Base-by-base conservation (phyloP, 2,797 vertebrate species). In the Okamejei kenojei region DNA sequence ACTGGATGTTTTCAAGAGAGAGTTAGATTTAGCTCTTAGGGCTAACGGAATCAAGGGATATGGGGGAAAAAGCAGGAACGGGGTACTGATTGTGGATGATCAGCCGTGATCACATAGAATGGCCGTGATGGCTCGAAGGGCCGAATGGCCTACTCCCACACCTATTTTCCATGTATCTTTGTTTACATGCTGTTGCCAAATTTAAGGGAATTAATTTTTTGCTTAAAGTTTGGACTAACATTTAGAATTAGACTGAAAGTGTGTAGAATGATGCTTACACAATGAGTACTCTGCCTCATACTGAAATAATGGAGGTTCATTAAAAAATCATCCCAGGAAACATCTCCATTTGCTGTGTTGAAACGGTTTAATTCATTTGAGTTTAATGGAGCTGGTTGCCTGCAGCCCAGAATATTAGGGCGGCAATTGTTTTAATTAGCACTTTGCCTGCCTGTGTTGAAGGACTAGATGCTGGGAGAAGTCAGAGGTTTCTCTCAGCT, bases 321-420 rank as follows among this genome's bases (percentile, higher is more conserved):
- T n/a, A 61, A 63, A 63, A 32, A 19, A 13, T 71, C 58, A 86
- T 86, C 58, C 19, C 38, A 10, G 38, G 6, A 54, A 81, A 81
- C 17, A 81, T 54, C 38, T 13, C 29, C 82, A 86, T 6, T 15
- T n/a, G 6, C 17, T 86, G n/a, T 86, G 29, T 86, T 86, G 26
- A 58, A 63, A 86, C 7, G 58, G 82, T n/a, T 86, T 86, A 61
- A 63, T 63, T 86, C 58, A 63, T 86, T 86, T n/a, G 82, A 84
- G 54, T 6, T 84, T 63, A 84, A 26, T 29, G 82, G 9, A 58
- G 58, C 15, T 86, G 2, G 82, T 11, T 86, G 58, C 11, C 10
- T n/a, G 38, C 17, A 63, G 54, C 13, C 10, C 82, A n/a, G 58
- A 86, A 11, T 86, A 63, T 1, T 1, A 84, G 54, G 81, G 26